Base-by-base conservation (phyloP, 1,140 invertebrate genomes). In the Probaryconus sp. region DNA sequence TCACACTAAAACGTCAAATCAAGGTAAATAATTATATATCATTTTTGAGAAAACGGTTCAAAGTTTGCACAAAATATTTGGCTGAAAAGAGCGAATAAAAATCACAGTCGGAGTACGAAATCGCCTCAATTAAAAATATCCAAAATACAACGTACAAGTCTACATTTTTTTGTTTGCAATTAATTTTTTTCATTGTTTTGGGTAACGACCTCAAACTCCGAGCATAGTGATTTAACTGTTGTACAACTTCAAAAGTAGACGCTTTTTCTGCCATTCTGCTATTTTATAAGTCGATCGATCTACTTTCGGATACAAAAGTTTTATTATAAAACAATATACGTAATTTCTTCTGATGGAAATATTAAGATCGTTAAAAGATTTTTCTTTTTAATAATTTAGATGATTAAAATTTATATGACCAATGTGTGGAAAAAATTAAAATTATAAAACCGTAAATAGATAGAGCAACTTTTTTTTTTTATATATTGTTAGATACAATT, bases 21-120 rank as follows among this genome's bases (percentile, higher is more conserved):
- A n/a, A n/a, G n/a, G n/a, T n/a, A n/a, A n/a, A n/a, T n/a, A n/a
- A n/a, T n/a, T n/a, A n/a, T n/a, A n/a, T n/a, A n/a, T n/a, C n/a
- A n/a, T n/a, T n/a, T n/a, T 21, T 42, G 69, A 65, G 60, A 65
- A 72, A 72, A 72, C 61, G 61, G 69, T 53, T 51, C 9, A 26
- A 53, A 60, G 69, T 50, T 51, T 37, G 21, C 31, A 47, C 10
- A 37, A 58, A 53, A 56, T 58, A 42, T 71, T 71, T 63, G 50
- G 43, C 51, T 58, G 30, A 61, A 65, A 61, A 58, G 21, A 51
- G 51, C 45, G 45, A 33, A 48, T 47, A 31, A 63, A 38, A 48
- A 20, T 40, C 24, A 26, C 3, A 5, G 6, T 68, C 21, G 26
- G 13, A 28, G 16, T 17, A 20, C 48, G 28, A 50, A 50, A 30